Base-by-base conservation (phyloP, 2,888 invertebrate genomes). In the Agrochola litura region DNA sequence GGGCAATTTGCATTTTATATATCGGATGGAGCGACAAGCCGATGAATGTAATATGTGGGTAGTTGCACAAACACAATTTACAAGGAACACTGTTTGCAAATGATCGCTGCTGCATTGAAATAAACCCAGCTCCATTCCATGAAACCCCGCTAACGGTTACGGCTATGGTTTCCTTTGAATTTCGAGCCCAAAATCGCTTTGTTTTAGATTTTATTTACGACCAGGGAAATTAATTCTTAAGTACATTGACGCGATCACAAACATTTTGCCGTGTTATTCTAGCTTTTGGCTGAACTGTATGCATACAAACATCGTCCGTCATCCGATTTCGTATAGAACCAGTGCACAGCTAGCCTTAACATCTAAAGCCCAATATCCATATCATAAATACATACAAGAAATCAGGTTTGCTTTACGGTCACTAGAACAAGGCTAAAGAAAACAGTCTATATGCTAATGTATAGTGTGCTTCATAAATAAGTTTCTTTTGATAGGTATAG, bases 401-500 rank as follows among this genome's bases (percentile, higher is more conserved):
- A 76, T 52, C 65, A 54, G 52, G 82, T 82, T 79, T 52, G n/a
- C 1, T 16, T 22, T 6, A 54, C 37, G 46, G 81, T 63, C 6
- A 76, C 65, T 79, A 65, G 76, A 46, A 5, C 76, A 82, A 79
- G 82, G 82, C 37, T 52, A 37, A 79, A 79, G 76, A 82, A 79
- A 79, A 82, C 52, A 25, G 56, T 64, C n/a, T 52, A 14, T 67
- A 76, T 86, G 67, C 25, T 69, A 81, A 83, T 85, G 2, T 54
- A 16, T 52, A 65, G 37, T 70, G 14, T 63, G 66, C 52, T 60
- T 37, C 19, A 49, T 14, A 73, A 73, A 73, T 70, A 67, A 22
- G 41, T 54, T 79, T 73, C 72, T 84, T 79, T 84, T 83, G 52
- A 61, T 76, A 49, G 46, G 43, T 52, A n/a, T 16, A 61, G 30